Percentiles rank a stretch among this genome's conserved stretches.
Evolutionary conservation across 2,888 invertebrate genomes (phyloP).

Genomic region (Thysanoteuthis rhombus): DNA sequence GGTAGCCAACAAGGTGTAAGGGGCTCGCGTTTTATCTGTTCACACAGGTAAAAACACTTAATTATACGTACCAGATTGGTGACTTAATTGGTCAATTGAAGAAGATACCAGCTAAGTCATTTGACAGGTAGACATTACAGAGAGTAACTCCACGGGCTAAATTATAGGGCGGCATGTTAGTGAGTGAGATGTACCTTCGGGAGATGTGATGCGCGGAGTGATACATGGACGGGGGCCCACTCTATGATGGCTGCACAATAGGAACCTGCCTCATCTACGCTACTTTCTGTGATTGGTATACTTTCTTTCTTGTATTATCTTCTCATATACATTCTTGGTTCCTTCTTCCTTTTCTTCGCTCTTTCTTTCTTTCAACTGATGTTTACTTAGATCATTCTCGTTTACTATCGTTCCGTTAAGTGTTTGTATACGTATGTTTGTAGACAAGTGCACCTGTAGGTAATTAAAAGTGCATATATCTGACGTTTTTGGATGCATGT

Average conservation of each 20-base stretch:
- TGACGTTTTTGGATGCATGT: too few relatives aligned
- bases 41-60: constrained; percentile 12
- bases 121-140: neutral
- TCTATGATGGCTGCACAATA: neutral
- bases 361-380: neutral
- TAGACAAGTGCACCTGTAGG: too few relatives aligned
- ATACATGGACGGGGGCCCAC: neutral
- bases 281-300: neutral
- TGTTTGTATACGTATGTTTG: neutral
- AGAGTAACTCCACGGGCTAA: neutral
- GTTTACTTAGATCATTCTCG: neutral
- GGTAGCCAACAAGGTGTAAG: neutral
- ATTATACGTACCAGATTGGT: neutral
- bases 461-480: too few relatives aligned
- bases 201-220: neutral
- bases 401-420: neutral
- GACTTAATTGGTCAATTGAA: neutral
- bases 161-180: neutral
- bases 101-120: neutral
- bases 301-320: neutral
- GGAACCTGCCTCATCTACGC: neutral
- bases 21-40: neutral
- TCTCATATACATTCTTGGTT: neutral
- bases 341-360: neutral
- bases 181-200: constrained; percentile 12